A percentile compares a stretch with the other conserved stretches of the same genome.
These are phyloP conservation scores for Heteromurus nitidus DNA, from an alignment of 2,888 invertebrate genomes.

Conservation along the genomic window DNA sequence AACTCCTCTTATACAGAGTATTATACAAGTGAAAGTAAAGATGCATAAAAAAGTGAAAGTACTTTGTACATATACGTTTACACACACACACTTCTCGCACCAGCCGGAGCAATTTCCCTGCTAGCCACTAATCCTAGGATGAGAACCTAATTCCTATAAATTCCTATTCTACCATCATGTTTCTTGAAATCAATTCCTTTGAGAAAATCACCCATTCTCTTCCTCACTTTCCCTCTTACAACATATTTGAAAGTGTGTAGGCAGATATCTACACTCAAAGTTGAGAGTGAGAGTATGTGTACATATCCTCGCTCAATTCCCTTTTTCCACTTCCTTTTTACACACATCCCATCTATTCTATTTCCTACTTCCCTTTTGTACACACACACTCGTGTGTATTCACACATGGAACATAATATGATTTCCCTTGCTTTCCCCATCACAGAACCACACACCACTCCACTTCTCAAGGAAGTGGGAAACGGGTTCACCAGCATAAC, in stretches of 20 bases:
- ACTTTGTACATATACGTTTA: neutral
- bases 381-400: slow-evolving; percentile 13
- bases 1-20: too few relatives aligned
- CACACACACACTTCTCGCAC: slow-evolving; percentile 37
- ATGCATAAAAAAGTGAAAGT: neutral
- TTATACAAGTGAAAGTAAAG: too few relatives aligned
- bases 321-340: slow-evolving; percentile 29
- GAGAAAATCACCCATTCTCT: slow-evolving; percentile 57
- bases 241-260: too few relatives aligned
- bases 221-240: slow-evolving; percentile 36
- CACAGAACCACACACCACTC: neutral
- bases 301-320: slow-evolving; percentile 22
- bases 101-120: slow-evolving; percentile 62
- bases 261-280: neutral
- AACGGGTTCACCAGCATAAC: neutral
- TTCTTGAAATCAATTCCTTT: slow-evolving; percentile 64
- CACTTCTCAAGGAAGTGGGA: neutral
- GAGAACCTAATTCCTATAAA: slow-evolving; percentile 65
- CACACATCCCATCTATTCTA: slow-evolving; percentile 48
- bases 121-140: slow-evolving; percentile 64
- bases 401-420: slow-evolving; percentile 53
- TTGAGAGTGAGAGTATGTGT: neutral
- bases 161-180: slow-evolving; percentile 63
- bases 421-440: slow-evolving; percentile 55
- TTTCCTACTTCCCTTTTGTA: slow-evolving; percentile 51